Percentiles rank a stretch among this genome's conserved stretches.
These are phyloP conservation scores for Tragelaphus buxtoni DNA, from an alignment of 2,113 vertebrate species.

Conservation along the genomic window DNA sequence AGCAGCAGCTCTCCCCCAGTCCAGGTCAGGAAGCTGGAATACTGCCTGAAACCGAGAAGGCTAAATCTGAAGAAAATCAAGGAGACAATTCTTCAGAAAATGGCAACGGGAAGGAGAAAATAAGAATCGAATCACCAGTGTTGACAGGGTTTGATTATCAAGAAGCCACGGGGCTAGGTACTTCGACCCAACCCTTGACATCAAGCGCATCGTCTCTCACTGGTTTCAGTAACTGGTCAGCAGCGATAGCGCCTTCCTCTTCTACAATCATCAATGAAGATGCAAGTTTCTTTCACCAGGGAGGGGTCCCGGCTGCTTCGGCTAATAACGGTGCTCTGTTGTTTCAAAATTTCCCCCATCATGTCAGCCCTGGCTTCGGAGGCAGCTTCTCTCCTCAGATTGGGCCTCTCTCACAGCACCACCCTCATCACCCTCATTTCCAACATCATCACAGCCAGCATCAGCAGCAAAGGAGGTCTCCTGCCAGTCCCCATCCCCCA, in stretches of 20 bases:
- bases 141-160: conserved; percentile 97
- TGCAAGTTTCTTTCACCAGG: conserved; percentile 95
- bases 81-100: conserved; percentile 92
- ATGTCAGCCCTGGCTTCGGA: conserved; percentile 95
- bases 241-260: conserved; percentile 94
- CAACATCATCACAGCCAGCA: conserved; percentile 97
- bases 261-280: conserved; percentile 96
- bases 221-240: conserved; percentile 98
- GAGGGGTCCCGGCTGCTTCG: conserved; percentile 90
- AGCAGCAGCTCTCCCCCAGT: conserved; percentile 92
- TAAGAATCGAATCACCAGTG: conserved; percentile 95
- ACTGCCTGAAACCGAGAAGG: conserved; percentile 91
- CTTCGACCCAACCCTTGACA: conserved; percentile 91
- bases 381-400: conserved; percentile 98
- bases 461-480: conserved; percentile 96
- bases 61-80: conserved; percentile 88
- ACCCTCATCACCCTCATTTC: conserved; percentile 95
- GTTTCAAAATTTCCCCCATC: conserved; percentile 99
- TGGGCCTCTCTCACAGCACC: conserved; percentile 96
- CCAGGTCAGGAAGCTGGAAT: conserved; percentile 92
- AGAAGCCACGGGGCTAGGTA: conserved; percentile 92
- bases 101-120: conserved; percentile 91
- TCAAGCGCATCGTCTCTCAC: conserved; percentile 95
- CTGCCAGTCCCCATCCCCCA: conserved; percentile 95
- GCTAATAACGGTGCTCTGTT: conserved; percentile 95